These are phyloP conservation scores for Neotoma lepida DNA, from an alignment of 2,113 vertebrate genomes.

Conservation along the genomic window DNA sequence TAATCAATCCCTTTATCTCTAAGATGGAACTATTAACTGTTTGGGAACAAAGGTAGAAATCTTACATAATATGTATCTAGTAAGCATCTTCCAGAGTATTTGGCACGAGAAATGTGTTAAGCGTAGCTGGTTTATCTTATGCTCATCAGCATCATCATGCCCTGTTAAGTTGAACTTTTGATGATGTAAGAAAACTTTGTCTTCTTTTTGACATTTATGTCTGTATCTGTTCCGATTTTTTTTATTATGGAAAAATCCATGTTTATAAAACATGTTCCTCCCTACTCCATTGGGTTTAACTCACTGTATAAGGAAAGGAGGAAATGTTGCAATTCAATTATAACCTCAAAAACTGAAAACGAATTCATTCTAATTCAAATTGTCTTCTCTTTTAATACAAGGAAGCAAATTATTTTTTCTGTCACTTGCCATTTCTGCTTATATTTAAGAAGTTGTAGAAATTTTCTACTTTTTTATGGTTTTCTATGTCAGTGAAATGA, in stretches of 20 bases:
- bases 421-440: not conserved
- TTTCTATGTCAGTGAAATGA: not conserved
- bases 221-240: slow-evolving; percentile 20
- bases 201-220: not conserved
- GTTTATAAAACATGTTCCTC: not conserved
- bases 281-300: not conserved
- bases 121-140: not conserved
- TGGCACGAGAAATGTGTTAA: not conserved
- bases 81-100: slow-evolving; percentile 13
- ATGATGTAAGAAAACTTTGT: not conserved
- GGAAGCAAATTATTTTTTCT: not conserved
- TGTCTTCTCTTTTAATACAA: slow-evolving; percentile 30
- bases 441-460: not conserved
- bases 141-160: not conserved
- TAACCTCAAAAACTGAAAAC: not conserved
- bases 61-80: not conserved
- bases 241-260: not conserved
- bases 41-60: not conserved
- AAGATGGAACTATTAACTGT: slow-evolving; percentile 9
- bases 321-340: not conserved
- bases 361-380: not conserved
- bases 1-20: slow-evolving; percentile 20
- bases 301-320: not conserved
- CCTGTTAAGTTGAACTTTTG: not conserved
- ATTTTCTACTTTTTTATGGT: not conserved